Percentiles rank a stretch among this genome's conserved stretches.
phyloP scores from a whole-genome alignment of 2,113 vertebrate genomes.

The Oplegnathus fasciatus region DNA sequence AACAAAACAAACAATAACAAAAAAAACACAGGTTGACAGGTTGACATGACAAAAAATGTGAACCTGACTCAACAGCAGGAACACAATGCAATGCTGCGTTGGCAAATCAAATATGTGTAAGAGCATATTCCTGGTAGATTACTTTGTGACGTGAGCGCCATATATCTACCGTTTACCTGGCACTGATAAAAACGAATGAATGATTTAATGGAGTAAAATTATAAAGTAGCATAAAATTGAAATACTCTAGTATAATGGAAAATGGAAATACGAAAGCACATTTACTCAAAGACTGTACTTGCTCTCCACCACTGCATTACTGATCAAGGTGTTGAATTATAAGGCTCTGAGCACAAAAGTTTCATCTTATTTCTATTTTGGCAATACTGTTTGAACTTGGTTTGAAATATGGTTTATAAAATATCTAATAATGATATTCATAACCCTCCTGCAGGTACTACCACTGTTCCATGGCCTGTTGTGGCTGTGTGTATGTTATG shows the following conservation, averaged over 20 bases:
- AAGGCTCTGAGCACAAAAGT: neutral
- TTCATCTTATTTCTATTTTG: neutral
- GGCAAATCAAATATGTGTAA: no score
- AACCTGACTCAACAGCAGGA: neutral
- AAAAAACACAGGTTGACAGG: neutral
- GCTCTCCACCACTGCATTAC: neutral
- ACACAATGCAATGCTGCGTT: no score
- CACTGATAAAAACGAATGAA: no score
- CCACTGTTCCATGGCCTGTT: neutral
- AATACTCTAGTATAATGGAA: neutral
- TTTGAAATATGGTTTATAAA: neutral
- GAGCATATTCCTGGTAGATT: no score
- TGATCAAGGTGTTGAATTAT: neutral
- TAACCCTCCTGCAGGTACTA: neutral
- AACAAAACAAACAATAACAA: neutral
- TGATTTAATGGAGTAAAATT: neutral
- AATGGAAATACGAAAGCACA: no score
- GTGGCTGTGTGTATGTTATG: constrained; percentile 5
- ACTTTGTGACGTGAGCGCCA: no score
- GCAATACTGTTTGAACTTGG: neutral
- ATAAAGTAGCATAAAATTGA: neutral
- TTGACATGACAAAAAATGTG: neutral
- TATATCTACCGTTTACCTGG: no score
- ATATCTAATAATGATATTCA: neutral
- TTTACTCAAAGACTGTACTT: neutral